Evolutionary conservation across 2,113 vertebrate genomes (phyloP).

Genomic region (Murina feae): DNA sequence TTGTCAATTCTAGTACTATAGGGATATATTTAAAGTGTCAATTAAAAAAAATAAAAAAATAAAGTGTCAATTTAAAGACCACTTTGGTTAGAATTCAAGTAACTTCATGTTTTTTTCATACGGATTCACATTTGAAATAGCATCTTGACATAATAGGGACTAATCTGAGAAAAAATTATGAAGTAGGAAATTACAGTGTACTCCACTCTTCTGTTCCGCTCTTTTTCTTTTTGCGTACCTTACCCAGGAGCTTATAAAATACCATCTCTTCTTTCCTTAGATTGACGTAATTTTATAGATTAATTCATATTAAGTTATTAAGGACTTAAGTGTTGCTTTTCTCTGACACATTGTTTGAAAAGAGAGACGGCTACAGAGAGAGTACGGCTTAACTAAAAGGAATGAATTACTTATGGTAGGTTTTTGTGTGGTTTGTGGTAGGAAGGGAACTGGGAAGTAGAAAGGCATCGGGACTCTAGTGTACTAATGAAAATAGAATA

Average conservation of each 20-base stretch:
- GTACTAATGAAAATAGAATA: not conserved
- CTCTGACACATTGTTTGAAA: not conserved
- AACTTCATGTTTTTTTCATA: slow-evolving; percentile 32
- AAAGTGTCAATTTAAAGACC: not conserved
- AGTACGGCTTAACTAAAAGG: not conserved
- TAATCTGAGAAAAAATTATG: not conserved
- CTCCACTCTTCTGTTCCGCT: not conserved
- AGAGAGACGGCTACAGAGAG: not conserved
- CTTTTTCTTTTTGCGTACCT: not conserved
- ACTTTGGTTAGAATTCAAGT: slow-evolving; percentile 9
- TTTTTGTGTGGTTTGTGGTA: not conserved
- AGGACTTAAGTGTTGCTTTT: slow-evolving; percentile 4
- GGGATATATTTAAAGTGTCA: not conserved
- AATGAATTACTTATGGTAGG: not conserved
- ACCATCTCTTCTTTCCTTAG: not conserved
- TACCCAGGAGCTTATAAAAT: not conserved
- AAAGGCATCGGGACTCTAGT: not conserved
- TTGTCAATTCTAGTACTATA: not conserved
- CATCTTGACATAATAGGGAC: not conserved
- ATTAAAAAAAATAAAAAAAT: slow-evolving; percentile 37
- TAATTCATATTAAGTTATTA: slow-evolving; percentile 2
- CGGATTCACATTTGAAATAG: not conserved
- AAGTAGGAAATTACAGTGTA: not conserved
- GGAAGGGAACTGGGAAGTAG: not conserved
- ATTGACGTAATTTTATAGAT: slow-evolving; percentile 5